Evolutionary conservation across 2,888 invertebrate genomes (phyloP).

Genomic region (Hartigia nigra): DNA sequence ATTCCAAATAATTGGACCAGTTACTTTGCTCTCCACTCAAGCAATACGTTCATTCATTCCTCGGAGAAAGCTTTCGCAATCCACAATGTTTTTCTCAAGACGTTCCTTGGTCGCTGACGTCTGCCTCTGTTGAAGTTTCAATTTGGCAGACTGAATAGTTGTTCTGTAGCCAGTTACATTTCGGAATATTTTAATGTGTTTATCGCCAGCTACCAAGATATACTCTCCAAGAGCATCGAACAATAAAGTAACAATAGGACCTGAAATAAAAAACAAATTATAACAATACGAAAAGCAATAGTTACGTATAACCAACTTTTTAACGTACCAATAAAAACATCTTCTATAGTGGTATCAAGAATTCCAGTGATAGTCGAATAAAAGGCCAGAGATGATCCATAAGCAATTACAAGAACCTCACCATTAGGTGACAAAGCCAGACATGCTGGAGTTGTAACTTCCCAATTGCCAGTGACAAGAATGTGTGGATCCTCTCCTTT

Average conservation of each 20-base stretch:
- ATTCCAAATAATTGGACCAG: not conserved
- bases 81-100: slow-evolving; percentile 76
- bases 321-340: slow-evolving; percentile 71
- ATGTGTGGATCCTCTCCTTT: slow-evolving; percentile 83
- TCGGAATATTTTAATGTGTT: slow-evolving; percentile 81
- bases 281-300: slow-evolving; percentile 18
- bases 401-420: slow-evolving; percentile 79
- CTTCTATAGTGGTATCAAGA: slow-evolving; percentile 75
- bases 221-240: slow-evolving; percentile 84
- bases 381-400: slow-evolving; percentile 74
- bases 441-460: slow-evolving; percentile 67
- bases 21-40: not conserved
- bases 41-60: slow-evolving; percentile 46
- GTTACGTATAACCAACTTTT: not conserved
- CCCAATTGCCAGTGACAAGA: slow-evolving; percentile 73
- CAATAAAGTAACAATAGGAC: slow-evolving; percentile 73
- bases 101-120: slow-evolving; percentile 83
- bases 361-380: slow-evolving; percentile 77
- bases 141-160: slow-evolving; percentile 66
- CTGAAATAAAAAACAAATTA: slow-evolving; percentile 65
- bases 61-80: slow-evolving; percentile 68
- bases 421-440: slow-evolving; percentile 85
- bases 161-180: slow-evolving; percentile 78
- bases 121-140: slow-evolving; percentile 70
- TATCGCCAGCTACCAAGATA: slow-evolving; percentile 79